These are phyloP conservation scores for Phainopepla nitens DNA, from an alignment of 2,113 vertebrate species.

Conservation along the genomic window DNA sequence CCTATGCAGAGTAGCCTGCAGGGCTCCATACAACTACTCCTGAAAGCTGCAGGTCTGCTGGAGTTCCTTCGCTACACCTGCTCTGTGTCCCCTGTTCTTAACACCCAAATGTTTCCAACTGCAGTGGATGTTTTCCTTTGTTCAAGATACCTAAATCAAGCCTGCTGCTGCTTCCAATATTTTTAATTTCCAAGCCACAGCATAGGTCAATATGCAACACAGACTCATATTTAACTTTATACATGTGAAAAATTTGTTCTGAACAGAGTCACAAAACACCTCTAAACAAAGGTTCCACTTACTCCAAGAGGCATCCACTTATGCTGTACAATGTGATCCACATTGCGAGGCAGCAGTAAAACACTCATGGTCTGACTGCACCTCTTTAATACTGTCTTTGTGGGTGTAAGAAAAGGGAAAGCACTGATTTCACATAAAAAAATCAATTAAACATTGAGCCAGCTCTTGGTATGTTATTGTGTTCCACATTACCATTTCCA, in stretches of 20 bases:
- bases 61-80: neutral
- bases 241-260: neutral
- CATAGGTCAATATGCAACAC: neutral
- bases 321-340: neutral
- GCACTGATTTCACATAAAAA: neutral
- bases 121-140: neutral
- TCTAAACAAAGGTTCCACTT: neutral
- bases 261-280: neutral
- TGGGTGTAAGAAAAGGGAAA: neutral
- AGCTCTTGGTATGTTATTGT: neutral
- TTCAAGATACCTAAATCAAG: neutral
- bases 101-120: neutral
- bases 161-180: neutral
- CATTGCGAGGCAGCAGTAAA: neutral
- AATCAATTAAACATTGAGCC: neutral
- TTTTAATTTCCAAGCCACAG: neutral
- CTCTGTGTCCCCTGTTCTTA: accelerated
- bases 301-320: neutral
- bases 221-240: neutral
- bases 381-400: neutral
- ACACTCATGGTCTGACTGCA: neutral
- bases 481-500: neutral
- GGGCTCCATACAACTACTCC: neutral
- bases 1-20: neutral
- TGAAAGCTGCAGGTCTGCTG: neutral